phyloP scores from a whole-genome alignment of 2,888 invertebrate species.

The Apoderus coryli region DNA sequence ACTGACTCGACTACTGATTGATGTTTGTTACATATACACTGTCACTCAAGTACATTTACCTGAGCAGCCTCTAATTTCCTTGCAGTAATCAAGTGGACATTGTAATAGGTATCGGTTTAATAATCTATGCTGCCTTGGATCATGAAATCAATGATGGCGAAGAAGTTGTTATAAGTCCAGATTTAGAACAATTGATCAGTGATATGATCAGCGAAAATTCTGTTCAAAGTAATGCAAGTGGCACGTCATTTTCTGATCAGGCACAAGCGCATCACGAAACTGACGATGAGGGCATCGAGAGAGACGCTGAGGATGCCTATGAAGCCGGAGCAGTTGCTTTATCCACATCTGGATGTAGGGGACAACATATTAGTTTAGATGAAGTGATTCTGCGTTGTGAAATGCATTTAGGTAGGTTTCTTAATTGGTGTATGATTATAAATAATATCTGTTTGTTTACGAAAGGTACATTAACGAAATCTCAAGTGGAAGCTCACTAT shows the following conservation, averaged over 20 bases:
- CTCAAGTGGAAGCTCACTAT: constrained; percentile 66
- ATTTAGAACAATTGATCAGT: constrained; percentile 73
- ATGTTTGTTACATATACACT: too few species aligned
- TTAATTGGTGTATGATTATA: background rate
- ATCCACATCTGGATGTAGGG: constrained; percentile 24
- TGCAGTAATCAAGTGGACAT: constrained; percentile 24
- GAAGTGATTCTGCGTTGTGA: constrained; percentile 25
- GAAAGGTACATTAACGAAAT: constrained; percentile 28
- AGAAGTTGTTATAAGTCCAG: constrained; percentile 72
- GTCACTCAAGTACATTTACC: too few species aligned
- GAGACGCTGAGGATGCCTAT: constrained; percentile 63
- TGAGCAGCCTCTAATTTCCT: too few species aligned
- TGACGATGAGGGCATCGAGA: constrained; percentile 82
- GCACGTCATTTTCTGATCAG: too few species aligned
- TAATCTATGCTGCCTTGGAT: constrained; percentile 81
- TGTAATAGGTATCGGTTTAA: constrained; percentile 48
- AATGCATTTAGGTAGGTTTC: constrained; percentile 19
- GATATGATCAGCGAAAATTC: constrained; percentile 55
- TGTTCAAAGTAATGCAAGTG: constrained; percentile 16
- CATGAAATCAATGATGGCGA: constrained; percentile 74
- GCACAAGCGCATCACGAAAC: constrained; percentile 38
- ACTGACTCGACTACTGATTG: too few species aligned
- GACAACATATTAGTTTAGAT: constrained; percentile 20
- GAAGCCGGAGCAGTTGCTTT: constrained; percentile 34
- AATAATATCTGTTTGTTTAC: constrained; percentile 3